Base-by-base conservation (phyloP, 2,888 invertebrate species). In the Caenorhabditis parvicauda region DNA sequence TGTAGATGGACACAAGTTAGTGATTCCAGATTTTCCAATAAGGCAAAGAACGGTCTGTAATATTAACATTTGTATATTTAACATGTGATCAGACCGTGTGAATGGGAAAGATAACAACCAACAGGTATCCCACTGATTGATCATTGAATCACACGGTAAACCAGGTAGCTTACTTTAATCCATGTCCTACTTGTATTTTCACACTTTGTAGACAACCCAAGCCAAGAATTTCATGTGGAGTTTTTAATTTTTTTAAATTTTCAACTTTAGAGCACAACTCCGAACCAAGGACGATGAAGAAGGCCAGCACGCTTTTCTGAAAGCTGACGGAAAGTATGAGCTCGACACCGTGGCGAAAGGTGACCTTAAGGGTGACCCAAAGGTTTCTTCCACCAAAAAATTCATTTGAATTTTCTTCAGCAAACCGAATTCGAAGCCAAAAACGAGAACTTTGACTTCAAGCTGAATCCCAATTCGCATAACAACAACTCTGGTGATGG, bases 291-390 rank as follows among this genome's bases (percentile, higher is more conserved):
- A 77, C 48, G 71, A 70, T 44, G 74, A 62, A n/a, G 64, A 62
- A 28, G 69, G 63, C 35, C 59, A 67, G 39, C 80, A 79, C 54
- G 80, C 79, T 2, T 52, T 70, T 7, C 53, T 79, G 50, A 79
- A 79, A 50, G 79, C 79, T 14, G 79, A 79, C 54, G 79, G 79
- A 41, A 67, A 80, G 49, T 77, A 79, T 55, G 79, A 80, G 17
- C 51, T 79, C 17, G 80, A 79, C 52, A 79, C 79, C 1, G 47
- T 75, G 7, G 75, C 76, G 0, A 66, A 63, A 25, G 79, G 79
- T 48, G 69, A 70, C 24, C 55, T 76, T n/a, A 79, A 80, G 45
- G 59, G 64, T 42, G 66, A 68, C 43, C 59, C 74, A 32, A 52
- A 51, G 28, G 62, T 65, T 17, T 49, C 3, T 9, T n/a, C n/a